A percentile compares a stretch with the other conserved stretches of the same genome.
Evolutionary conservation across 2,888 invertebrate genomes (phyloP).

Genomic region (Cryptocheilus praepositus): DNA sequence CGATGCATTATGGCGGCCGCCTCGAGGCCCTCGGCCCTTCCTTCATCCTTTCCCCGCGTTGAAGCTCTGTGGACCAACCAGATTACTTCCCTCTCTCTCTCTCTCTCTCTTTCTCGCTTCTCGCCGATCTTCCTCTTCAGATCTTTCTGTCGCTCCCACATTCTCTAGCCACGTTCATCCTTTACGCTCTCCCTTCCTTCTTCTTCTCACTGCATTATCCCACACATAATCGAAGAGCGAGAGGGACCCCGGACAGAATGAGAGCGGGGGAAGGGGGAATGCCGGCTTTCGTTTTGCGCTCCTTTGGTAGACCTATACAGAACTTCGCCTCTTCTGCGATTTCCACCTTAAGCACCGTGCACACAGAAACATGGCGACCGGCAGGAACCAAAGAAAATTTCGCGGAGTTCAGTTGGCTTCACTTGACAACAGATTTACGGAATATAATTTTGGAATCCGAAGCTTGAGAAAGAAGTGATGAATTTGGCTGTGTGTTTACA

Average conservation of each 20-base stretch:
- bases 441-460: too few species aligned
- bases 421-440: too few species aligned
- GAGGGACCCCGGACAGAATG: constrained; percentile 15
- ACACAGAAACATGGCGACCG: constrained; percentile 32
- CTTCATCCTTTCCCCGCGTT: constrained; percentile 70
- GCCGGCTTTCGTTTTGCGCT: constrained; percentile 56
- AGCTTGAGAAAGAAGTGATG: too few species aligned
- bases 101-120: constrained; percentile 40
- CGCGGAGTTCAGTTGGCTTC: too few species aligned
- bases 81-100: constrained; percentile 67
- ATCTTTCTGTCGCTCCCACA: constrained; percentile 13
- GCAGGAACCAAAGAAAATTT: too few species aligned
- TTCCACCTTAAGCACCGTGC: constrained; percentile 52
- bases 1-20: constrained; percentile 72
- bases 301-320: constrained; percentile 50
- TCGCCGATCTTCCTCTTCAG: constrained; percentile 22
- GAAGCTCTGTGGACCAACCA: constrained; percentile 68
- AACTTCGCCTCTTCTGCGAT: constrained; percentile 49
- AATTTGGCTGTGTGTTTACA: too few species aligned
- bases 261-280: constrained; percentile 24
- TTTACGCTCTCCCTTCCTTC: constrained; percentile 41
- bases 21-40: constrained; percentile 67
- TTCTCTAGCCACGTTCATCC: neutral
- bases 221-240: constrained; percentile 64
- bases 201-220: constrained; percentile 67